phyloP scores from a whole-genome alignment of 1,140 invertebrate genomes.

The Amyelois transitella region DNA sequence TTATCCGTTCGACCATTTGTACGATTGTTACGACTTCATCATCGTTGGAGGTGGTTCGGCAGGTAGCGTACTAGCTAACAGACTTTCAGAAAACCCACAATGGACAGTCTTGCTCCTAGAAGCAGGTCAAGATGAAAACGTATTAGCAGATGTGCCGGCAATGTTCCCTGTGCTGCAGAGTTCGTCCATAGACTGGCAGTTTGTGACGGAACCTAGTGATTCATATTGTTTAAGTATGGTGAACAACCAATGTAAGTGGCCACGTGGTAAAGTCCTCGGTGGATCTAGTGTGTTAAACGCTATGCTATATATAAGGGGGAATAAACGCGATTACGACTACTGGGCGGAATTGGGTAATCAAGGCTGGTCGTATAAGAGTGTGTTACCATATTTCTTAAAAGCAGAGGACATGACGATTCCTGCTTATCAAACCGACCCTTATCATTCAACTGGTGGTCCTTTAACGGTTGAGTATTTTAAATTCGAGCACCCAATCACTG shows the following conservation, averaged over 20 bases:
- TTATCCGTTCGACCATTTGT: conserved; percentile 60
- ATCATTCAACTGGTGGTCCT: conserved; percentile 82
- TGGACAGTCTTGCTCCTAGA: conserved; percentile 87
- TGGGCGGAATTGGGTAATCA: conserved; percentile 84
- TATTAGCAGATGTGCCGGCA: conserved; percentile 83
- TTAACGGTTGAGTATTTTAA: conserved; percentile 80
- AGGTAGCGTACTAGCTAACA: conserved; percentile 85
- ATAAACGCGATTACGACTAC: conserved; percentile 87
- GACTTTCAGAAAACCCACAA: conserved; percentile 81
- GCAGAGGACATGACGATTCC: conserved; percentile 82
- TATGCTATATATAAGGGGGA: conserved; percentile 92
- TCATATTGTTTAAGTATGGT: conserved; percentile 80
- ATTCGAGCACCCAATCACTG: conserved; percentile 77
- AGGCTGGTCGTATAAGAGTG: conserved; percentile 84
- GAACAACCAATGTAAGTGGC: conserved; percentile 79
- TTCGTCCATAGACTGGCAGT: conserved; percentile 86
- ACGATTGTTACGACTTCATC: conserved; percentile 82
- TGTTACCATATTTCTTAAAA: conserved; percentile 89
- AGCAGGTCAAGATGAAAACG: conserved; percentile 85
- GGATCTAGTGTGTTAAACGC: conserved; percentile 90
- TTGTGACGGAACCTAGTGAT: conserved; percentile 82
- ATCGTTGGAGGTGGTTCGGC: conserved; percentile 89
- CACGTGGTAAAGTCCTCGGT: conserved; percentile 85
- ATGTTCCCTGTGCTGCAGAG: conserved; percentile 84
- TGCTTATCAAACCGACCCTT: conserved; percentile 74